Percentiles rank a stretch among this genome's conserved stretches.
Evolutionary conservation across 2,888 invertebrate genomes (phyloP).

Genomic region (Liopterus haemorrhoidalis): DNA sequence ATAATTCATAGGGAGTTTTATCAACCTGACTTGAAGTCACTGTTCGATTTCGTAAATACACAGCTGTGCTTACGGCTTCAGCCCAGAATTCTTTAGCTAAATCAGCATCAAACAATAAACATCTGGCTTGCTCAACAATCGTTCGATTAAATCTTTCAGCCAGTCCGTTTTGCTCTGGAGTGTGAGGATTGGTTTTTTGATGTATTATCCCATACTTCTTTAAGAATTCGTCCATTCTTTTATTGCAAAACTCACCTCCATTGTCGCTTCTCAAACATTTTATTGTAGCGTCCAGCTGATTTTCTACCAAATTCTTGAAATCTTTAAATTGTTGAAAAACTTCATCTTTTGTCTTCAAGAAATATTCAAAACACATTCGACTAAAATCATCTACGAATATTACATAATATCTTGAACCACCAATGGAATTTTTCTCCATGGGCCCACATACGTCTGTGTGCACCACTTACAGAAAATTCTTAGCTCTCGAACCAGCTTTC

Average conservation of each 20-base stretch:
- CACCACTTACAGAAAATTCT: slow-evolving; percentile 31
- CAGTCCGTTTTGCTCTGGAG: slow-evolving; percentile 25
- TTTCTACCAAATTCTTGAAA: slow-evolving; percentile 31
- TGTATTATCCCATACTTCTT: slow-evolving; percentile 22
- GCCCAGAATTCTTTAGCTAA: slow-evolving; percentile 6
- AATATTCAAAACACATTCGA: slow-evolving; percentile 29
- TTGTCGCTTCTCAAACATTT: slow-evolving; percentile 33
- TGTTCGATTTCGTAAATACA: slow-evolving; percentile 18
- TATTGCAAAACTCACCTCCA: slow-evolving; percentile 31
- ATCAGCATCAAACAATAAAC: slow-evolving; percentile 14
- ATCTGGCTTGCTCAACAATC: slow-evolving; percentile 35
- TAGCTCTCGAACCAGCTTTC: slow-evolving; percentile 28
- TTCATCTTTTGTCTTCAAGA: slow-evolving; percentile 32
- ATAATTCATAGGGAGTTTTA: slow-evolving; percentile 20
- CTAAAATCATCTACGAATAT: slow-evolving; percentile 36
- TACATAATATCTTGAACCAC: slow-evolving; percentile 33
- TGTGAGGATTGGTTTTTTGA: slow-evolving; percentile 18
- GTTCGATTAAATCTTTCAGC: slow-evolving; percentile 21
- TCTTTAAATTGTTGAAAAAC: slow-evolving; percentile 25
- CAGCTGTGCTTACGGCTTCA: slow-evolving; percentile 9
- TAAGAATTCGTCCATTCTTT: slow-evolving; percentile 26
- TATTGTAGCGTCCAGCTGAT: slow-evolving; percentile 28
- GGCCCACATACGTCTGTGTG: slow-evolving; percentile 37
- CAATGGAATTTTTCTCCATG: slow-evolving; percentile 30
- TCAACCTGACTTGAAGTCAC: slow-evolving; percentile 6